Evolutionary conservation across 2,888 invertebrate species (phyloP).

Genomic region (Chrysina gloriosa): DNA sequence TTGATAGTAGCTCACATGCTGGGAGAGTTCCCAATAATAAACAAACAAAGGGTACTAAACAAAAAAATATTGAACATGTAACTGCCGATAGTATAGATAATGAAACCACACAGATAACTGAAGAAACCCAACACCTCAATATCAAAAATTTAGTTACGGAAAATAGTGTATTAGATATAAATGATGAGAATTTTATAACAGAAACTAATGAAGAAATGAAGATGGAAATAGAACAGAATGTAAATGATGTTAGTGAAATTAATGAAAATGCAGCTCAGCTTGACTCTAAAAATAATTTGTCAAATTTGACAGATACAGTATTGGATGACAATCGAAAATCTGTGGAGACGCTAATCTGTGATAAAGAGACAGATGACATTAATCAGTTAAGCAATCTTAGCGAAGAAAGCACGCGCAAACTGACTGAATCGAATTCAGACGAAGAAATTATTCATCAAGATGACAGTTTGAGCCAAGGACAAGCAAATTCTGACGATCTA

Average conservation of each 20-base stretch:
- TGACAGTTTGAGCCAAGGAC: slow-evolving; percentile 27
- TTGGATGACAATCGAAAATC: slow-evolving; percentile 23
- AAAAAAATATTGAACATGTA: slow-evolving; percentile 42
- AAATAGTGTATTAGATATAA: slow-evolving; percentile 44
- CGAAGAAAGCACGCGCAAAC: slow-evolving; percentile 10
- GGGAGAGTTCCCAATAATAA: background rate
- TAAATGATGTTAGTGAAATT: slow-evolving; percentile 16
- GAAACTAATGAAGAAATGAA: slow-evolving; percentile 2
- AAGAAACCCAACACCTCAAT: slow-evolving; percentile 13
- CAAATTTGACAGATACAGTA: slow-evolving; percentile 14
- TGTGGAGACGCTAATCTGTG: slow-evolving; percentile 2
- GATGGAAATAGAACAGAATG: slow-evolving; percentile 17
- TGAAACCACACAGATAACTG: slow-evolving; percentile 48
- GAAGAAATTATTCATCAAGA: slow-evolving; percentile 17
- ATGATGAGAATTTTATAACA: slow-evolving; percentile 43
- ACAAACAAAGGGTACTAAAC: slow-evolving; percentile 25
- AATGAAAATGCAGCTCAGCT: slow-evolving; percentile 35
- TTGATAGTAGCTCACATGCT: slow-evolving; percentile 46
- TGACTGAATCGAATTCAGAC: slow-evolving; percentile 14
- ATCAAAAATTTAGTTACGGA: slow-evolving; percentile 36
- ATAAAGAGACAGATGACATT: slow-evolving; percentile 17
- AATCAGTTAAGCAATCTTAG: slow-evolving; percentile 27
- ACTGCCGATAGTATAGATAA: slow-evolving; percentile 52
- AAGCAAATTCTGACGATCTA: slow-evolving; percentile 23
- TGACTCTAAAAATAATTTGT: slow-evolving; percentile 34